Percentiles rank a stretch among this genome's conserved stretches.
phyloP scores from a whole-genome alignment of 2,113 vertebrate species.

The Gopherus flavomarginatus region DNA sequence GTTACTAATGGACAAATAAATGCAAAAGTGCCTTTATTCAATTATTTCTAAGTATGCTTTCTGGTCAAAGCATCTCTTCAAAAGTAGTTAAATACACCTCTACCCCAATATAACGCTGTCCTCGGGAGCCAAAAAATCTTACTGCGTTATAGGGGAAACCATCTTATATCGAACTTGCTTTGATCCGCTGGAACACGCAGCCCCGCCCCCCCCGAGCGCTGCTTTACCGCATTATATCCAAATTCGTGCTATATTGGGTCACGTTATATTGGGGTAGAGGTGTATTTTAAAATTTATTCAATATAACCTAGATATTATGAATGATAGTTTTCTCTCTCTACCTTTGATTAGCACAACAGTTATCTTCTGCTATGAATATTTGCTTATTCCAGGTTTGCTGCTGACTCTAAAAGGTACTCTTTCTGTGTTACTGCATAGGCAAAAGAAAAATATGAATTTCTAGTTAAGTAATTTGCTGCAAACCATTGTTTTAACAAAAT shows the following conservation, averaged over 20 bases:
- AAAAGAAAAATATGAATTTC: constrained; percentile 54
- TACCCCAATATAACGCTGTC: too few relatives aligned
- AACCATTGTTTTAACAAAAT: constrained; percentile 55
- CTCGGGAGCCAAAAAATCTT: too few relatives aligned
- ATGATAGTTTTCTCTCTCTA: background rate
- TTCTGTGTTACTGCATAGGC: constrained; percentile 16
- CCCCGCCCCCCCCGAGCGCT: too few relatives aligned
- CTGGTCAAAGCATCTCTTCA: background rate
- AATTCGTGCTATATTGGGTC: too few relatives aligned
- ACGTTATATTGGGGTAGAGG: too few relatives aligned
- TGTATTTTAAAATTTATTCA: background rate
- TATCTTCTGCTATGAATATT: background rate
- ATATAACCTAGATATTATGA: background rate
- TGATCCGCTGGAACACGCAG: too few relatives aligned
- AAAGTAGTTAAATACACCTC: background rate
- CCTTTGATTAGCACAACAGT: background rate
- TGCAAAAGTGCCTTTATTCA: background rate
- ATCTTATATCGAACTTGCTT: too few relatives aligned
- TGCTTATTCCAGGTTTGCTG: background rate
- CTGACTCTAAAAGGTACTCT: background rate
- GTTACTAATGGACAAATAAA: background rate
- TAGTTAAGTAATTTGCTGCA: constrained; percentile 39
- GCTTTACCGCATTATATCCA: too few relatives aligned
- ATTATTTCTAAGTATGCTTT: background rate
- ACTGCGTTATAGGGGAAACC: too few relatives aligned